Conservation (phyloP, 1,140 invertebrate genomes). For the Drosophila dunni region DNA sequence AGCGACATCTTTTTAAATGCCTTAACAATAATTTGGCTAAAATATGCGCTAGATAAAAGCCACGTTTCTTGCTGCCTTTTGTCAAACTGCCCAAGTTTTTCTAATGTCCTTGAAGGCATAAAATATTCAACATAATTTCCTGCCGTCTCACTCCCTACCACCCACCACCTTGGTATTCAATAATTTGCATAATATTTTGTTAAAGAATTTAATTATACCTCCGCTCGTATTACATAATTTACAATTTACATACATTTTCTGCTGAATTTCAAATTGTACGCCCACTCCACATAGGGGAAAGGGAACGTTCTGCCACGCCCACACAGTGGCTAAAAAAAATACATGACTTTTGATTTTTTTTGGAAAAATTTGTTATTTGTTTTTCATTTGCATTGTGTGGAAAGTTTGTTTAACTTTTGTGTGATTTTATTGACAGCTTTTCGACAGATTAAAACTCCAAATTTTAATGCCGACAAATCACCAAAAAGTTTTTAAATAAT, state of each 20-base stretch:
- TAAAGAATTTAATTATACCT: constrained; percentile 68
- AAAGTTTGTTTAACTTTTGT: constrained; percentile 30
- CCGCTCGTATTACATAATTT: constrained; percentile 57
- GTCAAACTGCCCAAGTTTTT: constrained; percentile 2
- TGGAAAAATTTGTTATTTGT: constrained; percentile 26
- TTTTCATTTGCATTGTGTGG: constrained; percentile 33
- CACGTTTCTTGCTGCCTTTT: neutral
- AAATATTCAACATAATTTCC: constrained; percentile 13
- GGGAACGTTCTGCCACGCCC: constrained; percentile 5
- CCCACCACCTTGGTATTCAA: neutral
- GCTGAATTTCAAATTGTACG: constrained; percentile 29
- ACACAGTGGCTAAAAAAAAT: constrained; percentile 10
- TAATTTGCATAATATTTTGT: constrained; percentile 68
- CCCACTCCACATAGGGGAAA: constrained; percentile 17
- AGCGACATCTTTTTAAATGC: neutral
- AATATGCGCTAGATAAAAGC: constrained; percentile 18
- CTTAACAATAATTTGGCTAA: constrained; percentile 2
- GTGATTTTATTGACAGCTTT: constrained; percentile 27
- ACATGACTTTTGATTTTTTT: constrained; percentile 10
- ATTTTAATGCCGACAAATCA: neutral
- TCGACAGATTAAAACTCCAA: constrained; percentile 31
- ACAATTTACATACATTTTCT: constrained; percentile 73
- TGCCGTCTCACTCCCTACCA: neutral
- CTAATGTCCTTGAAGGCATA: constrained; percentile 13
- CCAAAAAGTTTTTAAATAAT: constrained; percentile 37